Evolutionary conservation across 2,797 vertebrate species (phyloP), one percentile per base, ranked within the genome.

Genomic region (Halcyon chelicuti): DNA sequence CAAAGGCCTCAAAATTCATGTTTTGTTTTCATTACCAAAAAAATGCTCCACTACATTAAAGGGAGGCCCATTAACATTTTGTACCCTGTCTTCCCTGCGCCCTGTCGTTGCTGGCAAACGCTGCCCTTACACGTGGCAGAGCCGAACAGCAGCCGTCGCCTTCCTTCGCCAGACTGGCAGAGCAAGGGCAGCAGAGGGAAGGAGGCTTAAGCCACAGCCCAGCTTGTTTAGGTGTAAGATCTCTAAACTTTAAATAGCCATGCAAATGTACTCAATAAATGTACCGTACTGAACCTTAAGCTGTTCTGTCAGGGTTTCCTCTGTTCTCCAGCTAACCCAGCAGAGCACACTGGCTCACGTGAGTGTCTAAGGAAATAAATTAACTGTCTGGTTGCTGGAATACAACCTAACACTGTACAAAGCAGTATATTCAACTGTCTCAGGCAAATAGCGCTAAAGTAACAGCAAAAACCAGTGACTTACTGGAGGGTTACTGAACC

Each of bases 21-120:
- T 94, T 96, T 96, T 95, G 93, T 95, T 96, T 96, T 95, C 94
- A 73, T 94, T 96, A 93, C 85, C 26, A 70, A 76, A 94, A 91
- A 94, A 93, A 95, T n/a, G 51, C 86, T 79, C 70, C 71, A 23
- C 40, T 93, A 15, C 86, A 74, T 88, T 88, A 91, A 95, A 89
- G 79, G 82, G 40, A 5, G 4, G 67, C 61, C 79, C 74, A 96
- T 93, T 92, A 93, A 84, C 81, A 61, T 76, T 7, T 68, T 89
- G 72, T 80, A 21, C 88, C 88, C 88, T 39, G 37, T 68, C 67
- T 88, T 90, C 83, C 91, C 12, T 71, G 78, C 3, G 5, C 44
- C 66, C 47, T 81, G 86, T 72, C 33, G 4, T 57, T n/a, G 62
- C 42, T 94, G 92, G 68, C 85, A 90, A 28, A 66, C 71, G 60